Percentiles rank a stretch among this genome's conserved stretches.
Evolutionary conservation across 2,113 vertebrate species (phyloP).

Genomic region (Tretioscincus oriximinensis): DNA sequence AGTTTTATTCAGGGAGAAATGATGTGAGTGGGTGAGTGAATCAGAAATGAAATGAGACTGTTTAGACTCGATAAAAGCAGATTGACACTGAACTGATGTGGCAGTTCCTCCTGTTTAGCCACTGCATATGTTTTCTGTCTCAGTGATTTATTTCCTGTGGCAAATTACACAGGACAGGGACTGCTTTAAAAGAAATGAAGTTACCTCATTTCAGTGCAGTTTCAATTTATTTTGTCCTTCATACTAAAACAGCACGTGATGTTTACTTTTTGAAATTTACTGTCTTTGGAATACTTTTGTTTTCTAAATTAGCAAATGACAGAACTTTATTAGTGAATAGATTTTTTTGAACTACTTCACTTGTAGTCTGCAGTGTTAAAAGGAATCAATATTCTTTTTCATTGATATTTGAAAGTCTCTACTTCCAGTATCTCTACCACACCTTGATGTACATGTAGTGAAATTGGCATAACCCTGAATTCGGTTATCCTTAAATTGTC

Average conservation of each 20-base stretch:
- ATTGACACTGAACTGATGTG: conserved; percentile 49
- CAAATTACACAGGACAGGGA: conserved; percentile 58
- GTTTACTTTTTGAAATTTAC: background rate
- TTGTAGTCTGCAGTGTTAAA: background rate
- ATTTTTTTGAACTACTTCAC: conserved; percentile 14
- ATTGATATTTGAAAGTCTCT: too few relatives aligned
- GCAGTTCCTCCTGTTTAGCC: conserved; percentile 37
- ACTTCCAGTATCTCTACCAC: too few relatives aligned
- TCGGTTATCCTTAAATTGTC: too few relatives aligned
- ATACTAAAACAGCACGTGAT: conserved; percentile 41
- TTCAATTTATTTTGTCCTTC: conserved; percentile 51
- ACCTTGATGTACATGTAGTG: too few relatives aligned
- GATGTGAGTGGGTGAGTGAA: background rate
- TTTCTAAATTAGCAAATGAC: conserved; percentile 13
- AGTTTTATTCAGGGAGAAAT: background rate
- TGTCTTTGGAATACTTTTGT: conserved; percentile 42
- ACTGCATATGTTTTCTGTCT: conserved; percentile 56
- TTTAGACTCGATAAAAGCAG: conserved; percentile 32
- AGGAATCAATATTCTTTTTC: too few relatives aligned
- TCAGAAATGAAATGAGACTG: background rate
- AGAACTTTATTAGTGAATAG: conserved; percentile 22
- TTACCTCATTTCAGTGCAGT: conserved; percentile 36
- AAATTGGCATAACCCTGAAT: too few relatives aligned
- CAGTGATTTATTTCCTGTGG: conserved; percentile 63
- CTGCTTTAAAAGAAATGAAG: background rate